Evolutionary conservation across 1,140 invertebrate genomes (phyloP).

Genomic region (Drosophila saltans): DNA sequence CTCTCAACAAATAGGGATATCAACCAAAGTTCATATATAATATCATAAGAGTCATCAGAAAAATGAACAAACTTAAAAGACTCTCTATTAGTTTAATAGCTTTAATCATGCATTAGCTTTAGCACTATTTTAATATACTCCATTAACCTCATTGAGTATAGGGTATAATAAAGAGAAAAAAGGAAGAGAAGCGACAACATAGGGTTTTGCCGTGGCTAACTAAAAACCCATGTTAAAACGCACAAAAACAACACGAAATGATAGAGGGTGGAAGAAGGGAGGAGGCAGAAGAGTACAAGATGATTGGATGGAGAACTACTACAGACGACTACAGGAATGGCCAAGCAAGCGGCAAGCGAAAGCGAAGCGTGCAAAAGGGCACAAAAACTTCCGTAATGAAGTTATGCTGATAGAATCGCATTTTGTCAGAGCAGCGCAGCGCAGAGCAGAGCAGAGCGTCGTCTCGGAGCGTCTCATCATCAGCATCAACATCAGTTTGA

Average conservation of each 20-base stretch:
- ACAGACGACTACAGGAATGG: not conserved
- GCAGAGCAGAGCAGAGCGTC: too few species aligned
- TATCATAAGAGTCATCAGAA: too few species aligned
- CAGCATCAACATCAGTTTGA: slow-evolving; percentile 21
- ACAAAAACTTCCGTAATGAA: slow-evolving; percentile 75
- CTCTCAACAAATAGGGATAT: not conserved
- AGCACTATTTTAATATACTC: not conserved
- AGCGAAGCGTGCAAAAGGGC: slow-evolving; percentile 27
- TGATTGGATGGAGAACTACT: slow-evolving; percentile 4
- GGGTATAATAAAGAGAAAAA: slow-evolving; percentile 2
- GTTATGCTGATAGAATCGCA: slow-evolving; percentile 79
- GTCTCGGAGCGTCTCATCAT: slow-evolving; percentile 8
- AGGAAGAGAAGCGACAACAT: slow-evolving; percentile 23
- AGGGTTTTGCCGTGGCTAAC: slow-evolving; percentile 44
- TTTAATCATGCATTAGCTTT: too few species aligned
- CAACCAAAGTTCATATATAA: too few species aligned
- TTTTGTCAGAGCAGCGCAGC: slow-evolving; percentile 49
- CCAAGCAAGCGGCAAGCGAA: slow-evolving; percentile 24
- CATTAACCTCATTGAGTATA: not conserved
- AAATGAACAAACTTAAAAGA: too few species aligned
- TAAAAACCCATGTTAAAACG: slow-evolving; percentile 73
- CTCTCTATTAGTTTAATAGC: too few species aligned
- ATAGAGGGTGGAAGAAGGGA: not conserved
- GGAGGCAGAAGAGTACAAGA: slow-evolving; percentile 4
- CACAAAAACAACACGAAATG: slow-evolving; percentile 56